Base-by-base conservation (phyloP, 2,888 invertebrate species). In the Heteropelma amictum region DNA sequence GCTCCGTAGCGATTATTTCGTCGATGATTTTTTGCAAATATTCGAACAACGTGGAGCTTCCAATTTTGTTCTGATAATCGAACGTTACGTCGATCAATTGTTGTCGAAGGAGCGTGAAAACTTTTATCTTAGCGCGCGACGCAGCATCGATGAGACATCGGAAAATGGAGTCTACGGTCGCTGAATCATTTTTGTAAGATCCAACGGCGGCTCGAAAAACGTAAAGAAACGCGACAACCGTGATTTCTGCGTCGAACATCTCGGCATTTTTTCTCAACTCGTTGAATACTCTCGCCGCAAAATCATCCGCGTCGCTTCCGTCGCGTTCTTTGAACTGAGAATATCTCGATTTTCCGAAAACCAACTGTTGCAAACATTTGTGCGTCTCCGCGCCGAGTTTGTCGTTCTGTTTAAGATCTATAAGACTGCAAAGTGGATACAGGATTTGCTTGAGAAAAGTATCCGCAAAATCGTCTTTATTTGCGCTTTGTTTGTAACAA, bases 1-100 rank as follows among this genome's bases (percentile, higher is more conserved):
- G 14, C 40, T 84, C 58, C 0, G 67, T 61, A 1, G 33, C 63
- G 38, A 85, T 58, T 40, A 84, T 79, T 42, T 82, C 78, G 49
- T 81, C 72, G 21, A 87, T 73, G 47, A 84, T 51, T 28, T 72
- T 76, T 54, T 81, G 79, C 14, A 86, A 79, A 75, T 81, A 87
- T 28, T 78, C 67, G 2, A 76, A 82, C 3, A 88, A 77, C 19
- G 81, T 81, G 2, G 77, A 12, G 10, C 76, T 79, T 0, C 83
- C 63, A 26, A 87, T 72, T 79, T 80, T 77, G 70, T 86, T 81
- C 10, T 85, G 77, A 72, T 86, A 87, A 72, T 86, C 81, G 33
- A 85, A 79, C 23, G 79, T 79, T n/a, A 84, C 19, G 35, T 86
- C 80, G 33, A 56, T 69, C 40, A 85, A 67, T 60, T 78, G 58